Evolutionary conservation across 1,140 invertebrate species (phyloP).

Genomic region (Bombyx mandarina): DNA sequence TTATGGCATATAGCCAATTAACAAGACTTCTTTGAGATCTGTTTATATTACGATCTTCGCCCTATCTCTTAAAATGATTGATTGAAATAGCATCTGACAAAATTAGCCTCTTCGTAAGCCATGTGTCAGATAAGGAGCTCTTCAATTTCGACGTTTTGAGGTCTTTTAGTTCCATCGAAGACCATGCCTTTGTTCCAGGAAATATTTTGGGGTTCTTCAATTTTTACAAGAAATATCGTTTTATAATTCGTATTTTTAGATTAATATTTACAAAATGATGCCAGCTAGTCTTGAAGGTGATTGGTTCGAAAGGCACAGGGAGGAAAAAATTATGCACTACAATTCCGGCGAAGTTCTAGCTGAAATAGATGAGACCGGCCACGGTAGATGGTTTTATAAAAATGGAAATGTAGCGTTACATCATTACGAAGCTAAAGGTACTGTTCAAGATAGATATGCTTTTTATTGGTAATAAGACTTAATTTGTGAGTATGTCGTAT

Average conservation of each 20-base stretch:
- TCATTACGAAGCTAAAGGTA: constrained; percentile 24
- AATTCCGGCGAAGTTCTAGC: constrained; percentile 30
- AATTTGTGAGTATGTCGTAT: not conserved
- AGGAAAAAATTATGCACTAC: constrained; percentile 20
- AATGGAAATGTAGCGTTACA: constrained; percentile 31
- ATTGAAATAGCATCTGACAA: no score
- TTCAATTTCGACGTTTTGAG: no score
- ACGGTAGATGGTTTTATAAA: constrained; percentile 32
- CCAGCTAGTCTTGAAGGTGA: constrained; percentile 21
- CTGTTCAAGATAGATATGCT: not conserved
- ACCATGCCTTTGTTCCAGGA: no score
- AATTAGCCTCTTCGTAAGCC: no score
- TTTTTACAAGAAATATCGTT: no score
- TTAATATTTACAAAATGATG: constrained; percentile 38
- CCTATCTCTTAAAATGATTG: no score
- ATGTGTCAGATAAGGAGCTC: no score
- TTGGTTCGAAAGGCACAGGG: constrained; percentile 29
- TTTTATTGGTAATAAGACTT: not conserved
- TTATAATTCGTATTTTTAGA: constrained; percentile 13
- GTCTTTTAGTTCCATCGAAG: no score
- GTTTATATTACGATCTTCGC: no score
- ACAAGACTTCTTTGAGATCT: no score
- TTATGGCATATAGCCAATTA: no score
- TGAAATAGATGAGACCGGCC: constrained; percentile 25
- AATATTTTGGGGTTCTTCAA: no score